Evolutionary conservation across 2,797 vertebrate species (phyloP).

Genomic region (Gallinago nigripennis): DNA sequence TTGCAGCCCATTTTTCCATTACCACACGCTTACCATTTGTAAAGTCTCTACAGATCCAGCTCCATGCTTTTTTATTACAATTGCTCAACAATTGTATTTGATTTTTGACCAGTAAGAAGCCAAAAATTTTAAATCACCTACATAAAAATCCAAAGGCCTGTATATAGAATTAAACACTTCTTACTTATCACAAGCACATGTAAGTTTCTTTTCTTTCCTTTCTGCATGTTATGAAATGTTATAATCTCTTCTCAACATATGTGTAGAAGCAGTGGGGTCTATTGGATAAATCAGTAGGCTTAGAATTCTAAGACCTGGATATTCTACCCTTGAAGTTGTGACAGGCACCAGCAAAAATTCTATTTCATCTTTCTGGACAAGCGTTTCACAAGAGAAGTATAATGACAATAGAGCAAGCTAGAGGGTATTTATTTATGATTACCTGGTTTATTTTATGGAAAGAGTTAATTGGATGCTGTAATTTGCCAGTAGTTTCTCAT

Average conservation of each 20-base stretch:
- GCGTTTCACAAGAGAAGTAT: not conserved
- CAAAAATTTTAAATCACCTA: conserved; percentile 35
- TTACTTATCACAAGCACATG: conserved; percentile 11
- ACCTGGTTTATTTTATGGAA: not conserved
- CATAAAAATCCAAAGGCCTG: conserved; percentile 18
- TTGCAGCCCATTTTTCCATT: conserved; percentile 40
- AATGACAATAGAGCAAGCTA: not conserved
- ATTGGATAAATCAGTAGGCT: not conserved
- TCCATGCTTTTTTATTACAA: conserved; percentile 29
- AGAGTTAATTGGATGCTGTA: not conserved
- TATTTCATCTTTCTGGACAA: not conserved
- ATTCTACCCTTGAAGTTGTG: not conserved
- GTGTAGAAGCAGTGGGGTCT: not conserved
- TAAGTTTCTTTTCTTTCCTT: not conserved
- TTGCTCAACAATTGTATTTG: not conserved
- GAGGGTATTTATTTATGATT: not conserved
- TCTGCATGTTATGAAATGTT: not conserved
- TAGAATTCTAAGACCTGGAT: not conserved
- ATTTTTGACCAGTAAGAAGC: not conserved
- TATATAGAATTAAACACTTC: not conserved
- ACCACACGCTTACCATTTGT: conserved; percentile 34
- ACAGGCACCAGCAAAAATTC: not conserved
- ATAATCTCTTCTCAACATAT: not conserved
- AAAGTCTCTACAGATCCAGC: not conserved
- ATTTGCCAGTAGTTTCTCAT: not conserved